phyloP scores from a whole-genome alignment of 1,140 invertebrate species.

The Camponotus floridanus region DNA sequence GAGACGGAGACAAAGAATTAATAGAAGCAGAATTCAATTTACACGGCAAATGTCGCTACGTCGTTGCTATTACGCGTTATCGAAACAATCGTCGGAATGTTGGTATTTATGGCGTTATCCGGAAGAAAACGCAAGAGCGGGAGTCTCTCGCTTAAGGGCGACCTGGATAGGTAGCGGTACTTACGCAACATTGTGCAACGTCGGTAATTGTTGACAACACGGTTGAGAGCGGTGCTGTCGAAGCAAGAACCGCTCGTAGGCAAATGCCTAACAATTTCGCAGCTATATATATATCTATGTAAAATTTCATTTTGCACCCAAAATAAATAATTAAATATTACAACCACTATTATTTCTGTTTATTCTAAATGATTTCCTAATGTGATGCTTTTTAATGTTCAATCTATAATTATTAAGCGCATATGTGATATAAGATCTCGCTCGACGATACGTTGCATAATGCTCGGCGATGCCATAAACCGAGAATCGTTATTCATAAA shows the following conservation, averaged over 20 bases:
- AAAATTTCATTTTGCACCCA: background rate
- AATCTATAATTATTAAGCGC: background rate
- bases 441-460: slow-evolving; percentile 21
- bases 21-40: slow-evolving; percentile 30
- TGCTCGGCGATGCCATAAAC: background rate
- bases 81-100: slow-evolving; percentile 25
- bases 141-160: slow-evolving; percentile 56
- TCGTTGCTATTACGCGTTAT: slow-evolving; percentile 12
- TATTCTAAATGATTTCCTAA: background rate
- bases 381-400: background rate
- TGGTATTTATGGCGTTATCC: slow-evolving; percentile 10
- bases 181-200: slow-evolving; percentile 63
- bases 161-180: background rate
- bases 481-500: slow-evolving; percentile 13
- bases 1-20: slow-evolving; percentile 21
- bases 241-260: background rate
- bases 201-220: slow-evolving; percentile 43
- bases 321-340: background rate
- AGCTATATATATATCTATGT: background rate
- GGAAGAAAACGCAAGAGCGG: slow-evolving; percentile 37
- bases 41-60: slow-evolving; percentile 7
- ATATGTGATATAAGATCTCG: background rate
- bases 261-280: background rate
- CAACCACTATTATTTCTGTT: background rate
- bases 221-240: slow-evolving; percentile 13